Base-by-base conservation (phyloP, 2,888 invertebrate species). In the Cerceris rybyensis region DNA sequence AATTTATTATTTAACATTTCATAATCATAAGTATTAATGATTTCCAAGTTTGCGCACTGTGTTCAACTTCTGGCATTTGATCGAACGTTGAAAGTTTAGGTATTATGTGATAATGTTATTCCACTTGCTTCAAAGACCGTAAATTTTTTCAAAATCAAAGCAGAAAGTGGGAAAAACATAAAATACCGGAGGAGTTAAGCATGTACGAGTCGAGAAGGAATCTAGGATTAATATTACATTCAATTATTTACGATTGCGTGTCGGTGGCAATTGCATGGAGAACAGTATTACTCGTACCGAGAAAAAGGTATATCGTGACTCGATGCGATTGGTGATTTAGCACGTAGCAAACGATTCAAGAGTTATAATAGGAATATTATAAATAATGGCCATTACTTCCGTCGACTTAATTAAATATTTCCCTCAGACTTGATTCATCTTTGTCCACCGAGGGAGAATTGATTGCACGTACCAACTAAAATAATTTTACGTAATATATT, bases 311-410 rank as follows among this genome's bases (percentile, higher is more conserved):
- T 11, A 11, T 11, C 46, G 46, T 46, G 4, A 42, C 16, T 7
- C n/a, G 42, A 13, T 17, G 49, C 41, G 41, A 50, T 49, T 6
- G 43, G 46, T 58, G 67, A 28, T 28, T 28, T 39, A 41, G 6
- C 39, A 39, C n/a, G 63, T 16, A 13, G 46, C 11, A 14, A 39
- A 41, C 50, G 50, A 68, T 49, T 59, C n/a, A 59, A 68, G 68
- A 59, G 58, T 41, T 52, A 58, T 49, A 59, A 50, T 50, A 17
- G 16, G 59, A 41, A 16, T 50, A 39, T 50, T 59, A 59, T 41
- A 59, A 59, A 68, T 58, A 50, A 59, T 16, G 68, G 28, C 59
- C 68, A 50, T 68, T 68, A 65, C 17, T 59, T n/a, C 52, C 66
- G 71, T 54, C 66, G 65, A 16, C 49, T 67, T 46, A 11, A 46